Evolutionary conservation across 2,113 vertebrate species (phyloP).

Genomic region (Embiotoca jacksoni): DNA sequence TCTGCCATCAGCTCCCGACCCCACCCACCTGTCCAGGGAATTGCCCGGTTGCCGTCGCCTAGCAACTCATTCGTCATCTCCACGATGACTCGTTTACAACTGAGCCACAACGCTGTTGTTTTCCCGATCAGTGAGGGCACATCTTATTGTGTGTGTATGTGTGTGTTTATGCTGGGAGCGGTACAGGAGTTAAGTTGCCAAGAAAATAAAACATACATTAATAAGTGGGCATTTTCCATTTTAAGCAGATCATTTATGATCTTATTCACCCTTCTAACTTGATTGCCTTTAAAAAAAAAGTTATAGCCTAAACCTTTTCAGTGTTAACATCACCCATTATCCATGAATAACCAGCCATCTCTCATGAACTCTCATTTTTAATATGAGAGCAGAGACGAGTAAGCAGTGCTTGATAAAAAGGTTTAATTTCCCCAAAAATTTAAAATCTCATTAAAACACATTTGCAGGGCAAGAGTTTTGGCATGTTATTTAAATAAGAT

Average conservation of each 20-base stretch:
- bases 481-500: constrained; percentile 46
- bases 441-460: constrained; percentile 54
- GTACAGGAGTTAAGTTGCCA: background rate
- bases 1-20: constrained; percentile 51
- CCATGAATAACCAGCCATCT: constrained; percentile 14
- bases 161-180: constrained; percentile 13
- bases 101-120: constrained; percentile 55
- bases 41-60: constrained; percentile 62
- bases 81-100: constrained; percentile 42
- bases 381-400: constrained; percentile 3
- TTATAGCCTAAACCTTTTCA: background rate
- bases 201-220: background rate
- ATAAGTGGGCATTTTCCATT: background rate
- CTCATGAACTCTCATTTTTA: constrained; percentile 4
- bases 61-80: constrained; percentile 64
- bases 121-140: constrained; percentile 37
- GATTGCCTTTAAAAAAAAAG: background rate
- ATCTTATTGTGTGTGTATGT: background rate
- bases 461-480: constrained; percentile 35
- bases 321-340: background rate
- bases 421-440: constrained; percentile 19
- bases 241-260: constrained; percentile 1
- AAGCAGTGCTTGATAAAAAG: constrained; percentile 11
- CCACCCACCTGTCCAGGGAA: constrained; percentile 71
- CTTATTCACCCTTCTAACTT: background rate